Evolutionary conservation across 2,797 vertebrate genomes (phyloP).

Genomic region (Microtus obscurus): DNA sequence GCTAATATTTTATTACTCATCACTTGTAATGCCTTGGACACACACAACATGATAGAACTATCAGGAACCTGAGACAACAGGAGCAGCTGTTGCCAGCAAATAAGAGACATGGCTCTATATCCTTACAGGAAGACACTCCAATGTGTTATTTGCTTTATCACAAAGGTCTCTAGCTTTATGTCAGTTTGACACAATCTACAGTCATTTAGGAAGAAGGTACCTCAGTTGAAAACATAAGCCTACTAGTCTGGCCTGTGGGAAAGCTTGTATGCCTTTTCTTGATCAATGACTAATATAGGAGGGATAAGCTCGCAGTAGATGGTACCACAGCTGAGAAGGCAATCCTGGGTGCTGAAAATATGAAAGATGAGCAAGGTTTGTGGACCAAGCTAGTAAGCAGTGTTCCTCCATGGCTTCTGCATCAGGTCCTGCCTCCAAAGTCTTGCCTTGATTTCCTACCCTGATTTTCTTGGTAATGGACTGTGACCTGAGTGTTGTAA

Average conservation of each 20-base stretch:
- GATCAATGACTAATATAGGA: background rate
- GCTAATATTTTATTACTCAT: background rate
- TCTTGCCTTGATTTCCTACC: too few species aligned
- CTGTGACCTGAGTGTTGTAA: background rate
- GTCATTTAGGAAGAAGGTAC: background rate
- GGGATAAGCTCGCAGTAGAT: background rate
- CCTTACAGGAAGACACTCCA: background rate
- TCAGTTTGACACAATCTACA: background rate
- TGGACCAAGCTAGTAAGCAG: background rate
- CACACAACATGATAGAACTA: background rate
- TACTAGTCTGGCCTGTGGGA: background rate
- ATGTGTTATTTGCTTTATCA: background rate
- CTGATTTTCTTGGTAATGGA: background rate
- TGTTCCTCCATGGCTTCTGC: background rate
- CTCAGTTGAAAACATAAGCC: background rate
- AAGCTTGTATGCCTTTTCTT: background rate
- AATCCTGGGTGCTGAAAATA: background rate
- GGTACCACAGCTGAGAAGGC: background rate
- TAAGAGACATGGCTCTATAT: background rate
- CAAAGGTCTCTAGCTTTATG: background rate
- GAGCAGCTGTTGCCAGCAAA: background rate
- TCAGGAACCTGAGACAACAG: background rate
- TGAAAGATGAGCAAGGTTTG: background rate
- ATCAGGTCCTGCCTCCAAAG: background rate
- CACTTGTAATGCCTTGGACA: too few species aligned